Percentiles rank a stretch among this genome's conserved stretches.
Evolutionary conservation across 2,888 invertebrate genomes (phyloP).

Genomic region (Melieria picta): DNA sequence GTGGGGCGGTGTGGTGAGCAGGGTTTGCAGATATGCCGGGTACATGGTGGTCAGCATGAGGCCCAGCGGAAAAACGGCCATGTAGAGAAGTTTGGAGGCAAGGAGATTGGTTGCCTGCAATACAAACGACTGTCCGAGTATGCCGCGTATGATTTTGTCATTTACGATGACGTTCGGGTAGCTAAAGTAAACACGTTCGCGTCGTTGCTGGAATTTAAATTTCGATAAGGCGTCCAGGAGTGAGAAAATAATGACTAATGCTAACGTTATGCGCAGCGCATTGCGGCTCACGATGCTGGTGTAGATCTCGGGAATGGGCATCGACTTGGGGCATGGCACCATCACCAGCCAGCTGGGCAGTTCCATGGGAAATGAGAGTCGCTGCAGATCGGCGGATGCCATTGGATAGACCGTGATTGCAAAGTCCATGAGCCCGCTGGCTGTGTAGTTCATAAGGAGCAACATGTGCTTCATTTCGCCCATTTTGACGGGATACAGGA

Average conservation of each 20-base stretch:
- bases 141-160: slow-evolving; percentile 48
- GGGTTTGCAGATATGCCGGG: slow-evolving; percentile 45
- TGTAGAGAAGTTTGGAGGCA: no score
- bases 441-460: background rate
- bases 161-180: slow-evolving; percentile 27
- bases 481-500: slow-evolving; percentile 3
- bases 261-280: background rate
- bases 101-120: slow-evolving; percentile 21
- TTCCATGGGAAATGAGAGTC: slow-evolving; percentile 12
- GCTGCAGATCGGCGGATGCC: background rate
- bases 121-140: slow-evolving; percentile 48
- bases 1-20: slow-evolving; percentile 46
- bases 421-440: slow-evolving; percentile 2
- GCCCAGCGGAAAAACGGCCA: slow-evolving; percentile 36
- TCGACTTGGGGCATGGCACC: slow-evolving; percentile 12
- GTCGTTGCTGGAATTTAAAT: background rate
- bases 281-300: slow-evolving; percentile 8
- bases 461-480: slow-evolving; percentile 5
- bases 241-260: slow-evolving; percentile 14
- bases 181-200: background rate
- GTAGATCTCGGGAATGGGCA: slow-evolving; percentile 22
- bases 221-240: background rate
- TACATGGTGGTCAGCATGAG: slow-evolving; percentile 44
- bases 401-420: background rate
- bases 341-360: slow-evolving; percentile 15